Evolutionary conservation across 1,140 invertebrate genomes (phyloP), one percentile per base, ranked within the genome.

Genomic region (Saccostrea glomerata): DNA sequence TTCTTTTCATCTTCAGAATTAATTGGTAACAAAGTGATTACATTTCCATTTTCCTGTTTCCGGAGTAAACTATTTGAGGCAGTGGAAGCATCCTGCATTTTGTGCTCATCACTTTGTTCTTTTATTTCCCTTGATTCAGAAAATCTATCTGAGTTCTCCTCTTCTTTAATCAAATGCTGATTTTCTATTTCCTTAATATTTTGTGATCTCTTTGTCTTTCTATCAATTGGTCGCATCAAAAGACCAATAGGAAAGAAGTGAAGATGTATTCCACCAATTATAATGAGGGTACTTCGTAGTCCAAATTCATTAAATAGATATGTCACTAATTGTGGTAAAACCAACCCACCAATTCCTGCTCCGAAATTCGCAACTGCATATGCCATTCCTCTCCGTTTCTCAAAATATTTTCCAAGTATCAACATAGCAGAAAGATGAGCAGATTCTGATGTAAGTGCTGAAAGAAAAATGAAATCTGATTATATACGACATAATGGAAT

Each of bases 371-470:
- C 98, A 77, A 99, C 98, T 20, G 98, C 98, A 0, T 98, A 99
- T 30, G 99, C 99, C 88, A 99, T 94, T 9, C 98, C 99, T 90
- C 98, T 96, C 92, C 98, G 98, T 9, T 97, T 98, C 94, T 99
- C 98, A 95, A 99, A 99, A 95, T 99, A 99, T 95, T 99, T 99
- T 54, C 98, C 98, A 20, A 99, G 98, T 82, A 98, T 98, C 20
- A 99, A 98, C 40, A 99, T 98, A 0, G 98, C 98, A 0, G 99
- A 98, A 30, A 77, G 30, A 77, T 30, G 25, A 15, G 70, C 70
- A 12, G 25, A 15, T 36, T 30, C 25, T 25, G 25, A 23, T 77
- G 70, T 15, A 25, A 77, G 25, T 36, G 70, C 70, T 77, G 11
- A 4, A 30, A 77, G 30, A 77, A 30, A 7, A 0, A 36, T 63